These are phyloP conservation scores for Loris lydekkerianus DNA, from an alignment of 2,797 vertebrate species.

Conservation along the genomic window DNA sequence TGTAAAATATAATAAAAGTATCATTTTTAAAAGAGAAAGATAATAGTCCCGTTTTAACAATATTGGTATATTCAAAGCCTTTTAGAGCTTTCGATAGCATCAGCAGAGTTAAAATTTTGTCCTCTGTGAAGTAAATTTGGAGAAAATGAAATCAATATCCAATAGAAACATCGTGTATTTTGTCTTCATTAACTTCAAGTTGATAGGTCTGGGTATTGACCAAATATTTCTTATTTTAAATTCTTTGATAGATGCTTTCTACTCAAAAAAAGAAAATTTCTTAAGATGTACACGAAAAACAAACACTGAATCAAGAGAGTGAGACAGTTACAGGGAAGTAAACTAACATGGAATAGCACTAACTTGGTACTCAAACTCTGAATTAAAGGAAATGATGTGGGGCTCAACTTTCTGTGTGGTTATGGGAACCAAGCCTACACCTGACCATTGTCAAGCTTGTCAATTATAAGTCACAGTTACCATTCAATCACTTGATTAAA, in stretches of 20 bases:
- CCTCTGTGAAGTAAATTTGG: slow-evolving; percentile 41
- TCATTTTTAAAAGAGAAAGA: not conserved
- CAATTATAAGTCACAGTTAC: slow-evolving; percentile 50
- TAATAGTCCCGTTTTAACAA: slow-evolving; percentile 26
- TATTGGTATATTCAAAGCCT: not conserved
- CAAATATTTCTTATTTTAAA: slow-evolving; percentile 53
- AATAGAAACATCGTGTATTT: slow-evolving; percentile 42
- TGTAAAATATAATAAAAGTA: not conserved
- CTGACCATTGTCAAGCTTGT: slow-evolving; percentile 16
- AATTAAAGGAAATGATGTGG: slow-evolving; percentile 14
- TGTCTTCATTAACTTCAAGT: slow-evolving; percentile 55
- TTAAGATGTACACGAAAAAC: slow-evolving; percentile 13
- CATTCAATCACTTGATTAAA: slow-evolving; percentile 74
- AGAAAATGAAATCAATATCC: slow-evolving; percentile 71
- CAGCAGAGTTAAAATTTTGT: slow-evolving; percentile 53
- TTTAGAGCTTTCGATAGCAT: slow-evolving; percentile 8
- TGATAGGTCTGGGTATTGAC: slow-evolving; percentile 50
- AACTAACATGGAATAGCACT: not conserved
- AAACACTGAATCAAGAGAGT: slow-evolving; percentile 48
- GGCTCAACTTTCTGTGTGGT: slow-evolving; percentile 1
- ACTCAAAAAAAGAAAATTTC: slow-evolving; percentile 60
- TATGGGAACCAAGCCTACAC: not conserved
- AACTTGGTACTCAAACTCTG: not conserved
- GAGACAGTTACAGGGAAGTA: not conserved
- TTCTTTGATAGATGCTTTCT: slow-evolving; percentile 53